Evolutionary conservation across 2,797 vertebrate species (phyloP), one percentile per base, ranked within the genome.

Genomic region (Crocidura indochinensis): DNA sequence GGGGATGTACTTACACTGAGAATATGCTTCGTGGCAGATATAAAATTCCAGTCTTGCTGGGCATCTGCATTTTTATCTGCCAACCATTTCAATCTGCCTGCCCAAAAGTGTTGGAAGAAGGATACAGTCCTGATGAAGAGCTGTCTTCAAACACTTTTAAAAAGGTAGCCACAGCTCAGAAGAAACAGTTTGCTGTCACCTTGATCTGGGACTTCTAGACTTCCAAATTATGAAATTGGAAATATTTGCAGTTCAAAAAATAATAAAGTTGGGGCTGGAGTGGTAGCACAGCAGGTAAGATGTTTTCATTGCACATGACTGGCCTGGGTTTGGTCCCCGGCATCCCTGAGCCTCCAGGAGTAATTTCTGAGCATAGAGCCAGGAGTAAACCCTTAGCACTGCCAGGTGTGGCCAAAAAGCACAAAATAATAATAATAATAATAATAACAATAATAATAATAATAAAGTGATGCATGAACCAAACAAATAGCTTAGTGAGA

Each of bases 41-140:
- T 81, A 75, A 94, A 84, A 72, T 80, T 81, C 20, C 60, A 14
- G 5, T 73, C 76, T 76, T 76, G 51, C 69, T 72, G 49, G 38
- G 44, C 17, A 67, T 47, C 76, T 81, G 19, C 51, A 73, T 53
- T 88, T 68, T 91, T 69, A 72, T 69, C 71, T 68, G 44, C 80
- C 29, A 85, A 68, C 56, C 27, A 19, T 51, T 31, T 11, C 29
- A 79, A 71, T 22, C 83, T 87, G 26, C 6, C 19, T 87, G 49
- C 24, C 81, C 69, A 90, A 92, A 64, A 51, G 19, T 44, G 77
- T 75, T 87, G 53, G 29, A 74, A 78, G 49, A 72, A 90, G 91
- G 94, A 78, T n/a, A n/a, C 2, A 27, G 53, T 29, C 14, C n/a
- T 64, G 67, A 47, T 24, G 22, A 74, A 80, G 56, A 73, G 49